Percentiles rank a stretch among this genome's conserved stretches.
These are phyloP conservation scores for Numenius arquata DNA, from an alignment of 2,113 vertebrate genomes.

Conservation along the genomic window DNA sequence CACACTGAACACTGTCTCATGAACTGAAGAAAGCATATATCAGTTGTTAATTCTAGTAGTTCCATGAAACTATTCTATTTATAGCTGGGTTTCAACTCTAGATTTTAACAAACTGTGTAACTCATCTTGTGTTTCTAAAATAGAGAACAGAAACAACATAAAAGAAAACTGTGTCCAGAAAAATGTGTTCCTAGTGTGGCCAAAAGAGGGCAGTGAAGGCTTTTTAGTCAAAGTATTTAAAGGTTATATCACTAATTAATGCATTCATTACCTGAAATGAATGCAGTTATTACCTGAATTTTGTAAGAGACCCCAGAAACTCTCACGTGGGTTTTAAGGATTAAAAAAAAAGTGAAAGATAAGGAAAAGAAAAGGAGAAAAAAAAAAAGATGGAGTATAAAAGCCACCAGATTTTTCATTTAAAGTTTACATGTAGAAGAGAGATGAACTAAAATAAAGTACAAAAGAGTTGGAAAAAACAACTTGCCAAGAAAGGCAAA, in stretches of 20 bases:
- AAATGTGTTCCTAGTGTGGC: not conserved
- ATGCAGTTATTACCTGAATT: not conserved
- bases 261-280: not conserved
- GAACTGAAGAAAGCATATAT: not conserved
- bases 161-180: not conserved
- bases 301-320: not conserved
- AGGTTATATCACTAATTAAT: not conserved
- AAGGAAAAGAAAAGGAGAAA: not conserved
- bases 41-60: not conserved
- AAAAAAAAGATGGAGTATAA: not conserved
- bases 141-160: not conserved
- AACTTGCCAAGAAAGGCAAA: not conserved
- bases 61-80: not conserved
- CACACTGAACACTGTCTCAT: not conserved
- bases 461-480: not conserved
- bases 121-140: not conserved
- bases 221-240: not conserved
- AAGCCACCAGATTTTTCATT: not conserved
- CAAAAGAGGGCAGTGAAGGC: constrained; percentile 59
- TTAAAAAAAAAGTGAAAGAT: not conserved
- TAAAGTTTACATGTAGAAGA: not conserved
- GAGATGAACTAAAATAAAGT: not conserved
- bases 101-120: not conserved
- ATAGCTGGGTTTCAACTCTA: not conserved
- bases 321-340: not conserved